Conservation (phyloP, 92 coral and sea anemone genomes). For the Hydrozoanthus gracilis region DNA sequence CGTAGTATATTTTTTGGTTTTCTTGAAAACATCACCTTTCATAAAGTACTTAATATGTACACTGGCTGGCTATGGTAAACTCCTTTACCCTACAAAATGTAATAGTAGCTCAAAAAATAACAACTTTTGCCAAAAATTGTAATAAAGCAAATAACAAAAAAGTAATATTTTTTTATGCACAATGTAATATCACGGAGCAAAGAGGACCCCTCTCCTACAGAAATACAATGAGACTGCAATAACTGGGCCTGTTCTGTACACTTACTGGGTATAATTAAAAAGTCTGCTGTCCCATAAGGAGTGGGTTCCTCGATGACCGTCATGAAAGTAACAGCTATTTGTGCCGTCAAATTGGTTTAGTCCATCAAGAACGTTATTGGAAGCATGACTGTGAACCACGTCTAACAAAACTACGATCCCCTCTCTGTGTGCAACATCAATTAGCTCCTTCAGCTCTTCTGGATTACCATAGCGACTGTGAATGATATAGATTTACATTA, state of each 20-base stretch:
- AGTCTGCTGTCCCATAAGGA: constrained; percentile 95
- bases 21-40: no score
- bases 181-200: no score
- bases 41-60: no score
- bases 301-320: constrained; percentile 77
- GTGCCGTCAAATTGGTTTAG: constrained; percentile 97
- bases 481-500: background rate
- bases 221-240: no score
- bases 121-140: no score
- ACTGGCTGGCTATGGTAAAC: no score
- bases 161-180: no score
- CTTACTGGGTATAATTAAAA: constrained; percentile 96
- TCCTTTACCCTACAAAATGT: no score
- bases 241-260: background rate
- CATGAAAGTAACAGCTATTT: constrained; percentile 88
- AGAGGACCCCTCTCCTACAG: no score
- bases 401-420: constrained; percentile 93
- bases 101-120: no score
- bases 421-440: constrained; percentile 90
- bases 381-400: constrained; percentile 96
- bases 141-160: no score
- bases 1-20: no score
- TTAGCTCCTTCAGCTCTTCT: constrained; percentile 88
- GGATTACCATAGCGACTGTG: constrained; percentile 97
- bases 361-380: constrained; percentile 98